A percentile compares a stretch with the other conserved stretches of the same genome.
Evolutionary conservation across 2,797 vertebrate species (phyloP).

Genomic region (Brachymystax lenok): DNA sequence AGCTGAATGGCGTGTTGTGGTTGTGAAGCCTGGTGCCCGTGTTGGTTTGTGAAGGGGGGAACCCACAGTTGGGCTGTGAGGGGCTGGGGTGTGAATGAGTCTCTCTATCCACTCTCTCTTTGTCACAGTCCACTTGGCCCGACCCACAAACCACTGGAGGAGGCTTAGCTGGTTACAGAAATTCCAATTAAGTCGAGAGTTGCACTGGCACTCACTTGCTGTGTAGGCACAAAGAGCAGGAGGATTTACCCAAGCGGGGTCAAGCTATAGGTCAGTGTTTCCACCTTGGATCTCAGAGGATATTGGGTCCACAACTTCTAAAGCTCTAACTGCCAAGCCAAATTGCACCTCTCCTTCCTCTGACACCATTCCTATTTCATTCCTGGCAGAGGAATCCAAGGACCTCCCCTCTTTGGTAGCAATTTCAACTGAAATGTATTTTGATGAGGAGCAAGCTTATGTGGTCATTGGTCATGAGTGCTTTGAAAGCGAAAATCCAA

Average conservation of each 20-base stretch:
- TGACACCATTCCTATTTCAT: conserved; percentile 20
- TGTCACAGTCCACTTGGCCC: conserved; percentile 45
- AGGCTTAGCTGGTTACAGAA: conserved; percentile 46
- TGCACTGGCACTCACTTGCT: conserved; percentile 44
- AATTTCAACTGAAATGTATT: conserved; percentile 14
- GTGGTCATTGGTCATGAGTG: conserved; percentile 5
- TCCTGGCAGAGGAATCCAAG: conserved; percentile 19
- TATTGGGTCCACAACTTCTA: conserved; percentile 31
- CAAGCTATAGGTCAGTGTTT: conserved; percentile 40
- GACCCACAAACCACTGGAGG: conserved; percentile 38
- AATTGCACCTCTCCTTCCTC: conserved; percentile 24
- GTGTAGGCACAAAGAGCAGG: conserved; percentile 42
- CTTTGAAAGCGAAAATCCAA: not conserved
- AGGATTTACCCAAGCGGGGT: conserved; percentile 37
- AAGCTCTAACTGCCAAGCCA: conserved; percentile 21
- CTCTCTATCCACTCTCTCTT: conserved; percentile 7
- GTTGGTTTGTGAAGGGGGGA: too few species aligned
- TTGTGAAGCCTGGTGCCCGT: not conserved
- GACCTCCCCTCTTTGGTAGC: conserved; percentile 11
- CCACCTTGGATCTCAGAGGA: conserved; percentile 32
- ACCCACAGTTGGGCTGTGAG: not conserved
- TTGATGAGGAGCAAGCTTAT: conserved; percentile 8
- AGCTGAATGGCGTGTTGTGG: not conserved
- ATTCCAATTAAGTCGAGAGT: conserved; percentile 48
- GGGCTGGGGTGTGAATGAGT: not conserved